Evolutionary conservation across 2,888 invertebrate genomes (phyloP).

Genomic region (Dicranocentrus wangi): DNA sequence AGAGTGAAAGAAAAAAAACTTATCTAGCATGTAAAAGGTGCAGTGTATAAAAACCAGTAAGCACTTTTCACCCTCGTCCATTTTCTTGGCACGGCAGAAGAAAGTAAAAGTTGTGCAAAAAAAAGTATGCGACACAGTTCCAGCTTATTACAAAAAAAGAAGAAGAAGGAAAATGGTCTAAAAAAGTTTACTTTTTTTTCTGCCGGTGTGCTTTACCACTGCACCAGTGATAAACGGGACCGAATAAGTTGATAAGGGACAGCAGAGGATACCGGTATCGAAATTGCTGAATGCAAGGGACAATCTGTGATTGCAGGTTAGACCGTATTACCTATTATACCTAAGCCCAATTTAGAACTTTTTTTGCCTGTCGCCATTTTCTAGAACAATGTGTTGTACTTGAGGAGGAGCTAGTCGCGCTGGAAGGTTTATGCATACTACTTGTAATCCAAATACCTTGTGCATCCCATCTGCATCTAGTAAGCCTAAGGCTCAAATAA

Average conservation of each 20-base stretch:
- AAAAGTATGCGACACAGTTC: not conserved
- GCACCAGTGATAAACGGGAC: not conserved
- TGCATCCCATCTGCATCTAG: not conserved
- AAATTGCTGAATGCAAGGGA: not conserved
- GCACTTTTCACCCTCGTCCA: slow-evolving; percentile 12
- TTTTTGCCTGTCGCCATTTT: no score
- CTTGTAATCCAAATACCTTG: not conserved
- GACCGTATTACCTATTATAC: no score
- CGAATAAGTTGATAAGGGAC: not conserved
- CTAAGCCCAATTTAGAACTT: no score
- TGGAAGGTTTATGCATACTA: not conserved
- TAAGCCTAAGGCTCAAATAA: no score
- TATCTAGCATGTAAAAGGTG: not conserved
- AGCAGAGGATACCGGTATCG: not conserved
- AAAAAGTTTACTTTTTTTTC: not conserved
- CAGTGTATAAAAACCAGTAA: not conserved
- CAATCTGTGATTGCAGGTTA: no score
- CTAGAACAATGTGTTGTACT: no score
- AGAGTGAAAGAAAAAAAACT: not conserved
- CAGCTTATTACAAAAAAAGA: not conserved
- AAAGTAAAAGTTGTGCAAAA: slow-evolving; percentile 23
- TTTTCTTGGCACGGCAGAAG: slow-evolving; percentile 44
- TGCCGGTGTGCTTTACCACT: not conserved
- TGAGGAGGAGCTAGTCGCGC: no score
- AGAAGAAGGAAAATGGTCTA: no score